Percentiles rank a stretch among this genome's conserved stretches.
Conservation (phyloP, 2,888 invertebrate genomes). For the Gandaritis pyraliata region DNA sequence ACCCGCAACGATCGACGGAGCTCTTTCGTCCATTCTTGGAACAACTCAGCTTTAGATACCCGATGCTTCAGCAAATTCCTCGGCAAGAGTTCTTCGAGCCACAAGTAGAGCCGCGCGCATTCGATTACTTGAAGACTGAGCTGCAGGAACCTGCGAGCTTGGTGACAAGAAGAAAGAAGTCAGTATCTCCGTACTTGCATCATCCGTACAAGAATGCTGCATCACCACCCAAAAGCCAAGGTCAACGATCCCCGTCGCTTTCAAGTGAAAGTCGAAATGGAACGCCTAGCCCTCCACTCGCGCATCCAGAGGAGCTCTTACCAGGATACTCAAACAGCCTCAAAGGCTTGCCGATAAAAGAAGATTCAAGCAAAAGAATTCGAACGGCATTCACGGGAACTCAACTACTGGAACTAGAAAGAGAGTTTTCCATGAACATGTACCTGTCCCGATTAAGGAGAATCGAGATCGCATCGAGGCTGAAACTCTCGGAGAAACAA, state of each 20-base stretch:
- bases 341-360: slow-evolving; percentile 77
- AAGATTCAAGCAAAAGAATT: slow-evolving; percentile 93
- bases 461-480: slow-evolving; percentile 96
- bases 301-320: slow-evolving; percentile 74
- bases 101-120: slow-evolving; percentile 57
- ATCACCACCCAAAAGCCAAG: slow-evolving; percentile 74
- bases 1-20: slow-evolving; percentile 74
- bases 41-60: slow-evolving; percentile 74
- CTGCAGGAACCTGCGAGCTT: slow-evolving; percentile 65
- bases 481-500: slow-evolving; percentile 96
- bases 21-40: slow-evolving; percentile 78
- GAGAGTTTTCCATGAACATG: slow-evolving; percentile 95
- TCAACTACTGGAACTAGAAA: slow-evolving; percentile 93
- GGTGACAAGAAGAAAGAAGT: slow-evolving; percentile 69
- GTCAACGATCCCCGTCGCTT: slow-evolving; percentile 70
- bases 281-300: slow-evolving; percentile 82
- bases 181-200: slow-evolving; percentile 73
- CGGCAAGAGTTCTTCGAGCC: slow-evolving; percentile 67
- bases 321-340: slow-evolving; percentile 75
- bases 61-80: slow-evolving; percentile 72
- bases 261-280: slow-evolving; percentile 82
- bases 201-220: slow-evolving; percentile 71
- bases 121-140: slow-evolving; percentile 68
- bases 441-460: slow-evolving; percentile 94
- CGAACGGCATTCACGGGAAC: slow-evolving; percentile 97